Conservation (phyloP, 2,113 vertebrate genomes). For the Trogon melanurus region DNA sequence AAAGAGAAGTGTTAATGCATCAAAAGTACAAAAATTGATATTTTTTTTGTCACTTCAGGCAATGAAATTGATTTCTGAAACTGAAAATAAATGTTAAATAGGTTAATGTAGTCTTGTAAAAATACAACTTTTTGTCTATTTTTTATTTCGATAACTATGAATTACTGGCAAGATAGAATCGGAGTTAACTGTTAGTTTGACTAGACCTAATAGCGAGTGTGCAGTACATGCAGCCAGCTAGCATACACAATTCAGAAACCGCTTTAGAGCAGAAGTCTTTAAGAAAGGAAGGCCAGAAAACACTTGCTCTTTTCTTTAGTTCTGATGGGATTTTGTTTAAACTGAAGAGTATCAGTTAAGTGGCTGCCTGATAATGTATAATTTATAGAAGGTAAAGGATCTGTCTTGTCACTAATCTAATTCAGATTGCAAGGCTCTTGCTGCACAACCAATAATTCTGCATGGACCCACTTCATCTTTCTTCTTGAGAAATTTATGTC, state of each 20-base stretch:
- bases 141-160: neutral
- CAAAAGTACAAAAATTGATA: neutral
- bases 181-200: neutral
- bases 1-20: neutral
- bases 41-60: neutral
- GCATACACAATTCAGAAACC: neutral
- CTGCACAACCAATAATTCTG: neutral
- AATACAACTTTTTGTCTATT: neutral
- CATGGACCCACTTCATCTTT: neutral
- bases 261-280: neutral
- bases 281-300: neutral
- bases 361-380: neutral
- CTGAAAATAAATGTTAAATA: neutral
- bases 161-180: neutral
- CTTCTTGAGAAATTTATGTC: neutral
- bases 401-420: neutral
- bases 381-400: slow-evolving; percentile 13
- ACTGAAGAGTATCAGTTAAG: neutral
- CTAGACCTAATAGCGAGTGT: neutral
- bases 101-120: neutral
- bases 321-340: slow-evolving; percentile 30
- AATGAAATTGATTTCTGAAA: neutral
- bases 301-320: neutral
- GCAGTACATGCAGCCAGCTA: neutral
- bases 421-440: neutral